These are phyloP conservation scores for Phainopepla nitens DNA, from an alignment of 2,113 vertebrate species.

Conservation along the genomic window DNA sequence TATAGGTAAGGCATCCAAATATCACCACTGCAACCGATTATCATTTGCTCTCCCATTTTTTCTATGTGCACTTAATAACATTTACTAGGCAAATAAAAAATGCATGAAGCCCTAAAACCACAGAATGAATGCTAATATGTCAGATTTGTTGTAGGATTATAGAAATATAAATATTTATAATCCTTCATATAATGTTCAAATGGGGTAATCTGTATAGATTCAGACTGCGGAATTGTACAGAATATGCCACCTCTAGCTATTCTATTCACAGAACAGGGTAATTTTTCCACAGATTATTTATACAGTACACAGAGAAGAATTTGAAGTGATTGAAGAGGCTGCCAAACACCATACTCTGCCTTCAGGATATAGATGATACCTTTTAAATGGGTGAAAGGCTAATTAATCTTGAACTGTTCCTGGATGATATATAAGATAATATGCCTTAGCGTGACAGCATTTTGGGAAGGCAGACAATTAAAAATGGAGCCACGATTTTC, in stretches of 20 bases:
- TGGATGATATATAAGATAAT: constrained; percentile 27
- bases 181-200: not conserved
- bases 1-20: not conserved
- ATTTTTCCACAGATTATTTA: constrained; percentile 50
- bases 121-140: not conserved
- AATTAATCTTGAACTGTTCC: constrained; percentile 64
- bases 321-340: constrained; percentile 51
- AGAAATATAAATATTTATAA: not conserved
- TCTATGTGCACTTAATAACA: not conserved
- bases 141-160: not conserved
- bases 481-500: constrained; percentile 8
- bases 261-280: not conserved
- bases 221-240: not conserved
- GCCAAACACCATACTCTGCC: constrained; percentile 32
- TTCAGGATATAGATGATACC: constrained; percentile 51
- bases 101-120: not conserved
- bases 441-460: constrained; percentile 21
- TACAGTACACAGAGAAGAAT: constrained; percentile 33
- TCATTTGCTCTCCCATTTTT: not conserved
- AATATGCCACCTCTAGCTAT: not conserved
- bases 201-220: not conserved
- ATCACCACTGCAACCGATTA: not conserved
- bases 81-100: constrained; percentile 19
- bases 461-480: constrained; percentile 24
- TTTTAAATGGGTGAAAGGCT: constrained; percentile 57